Evolutionary conservation across 2,113 vertebrate species (phyloP).

Genomic region (Hystrix brachyura): DNA sequence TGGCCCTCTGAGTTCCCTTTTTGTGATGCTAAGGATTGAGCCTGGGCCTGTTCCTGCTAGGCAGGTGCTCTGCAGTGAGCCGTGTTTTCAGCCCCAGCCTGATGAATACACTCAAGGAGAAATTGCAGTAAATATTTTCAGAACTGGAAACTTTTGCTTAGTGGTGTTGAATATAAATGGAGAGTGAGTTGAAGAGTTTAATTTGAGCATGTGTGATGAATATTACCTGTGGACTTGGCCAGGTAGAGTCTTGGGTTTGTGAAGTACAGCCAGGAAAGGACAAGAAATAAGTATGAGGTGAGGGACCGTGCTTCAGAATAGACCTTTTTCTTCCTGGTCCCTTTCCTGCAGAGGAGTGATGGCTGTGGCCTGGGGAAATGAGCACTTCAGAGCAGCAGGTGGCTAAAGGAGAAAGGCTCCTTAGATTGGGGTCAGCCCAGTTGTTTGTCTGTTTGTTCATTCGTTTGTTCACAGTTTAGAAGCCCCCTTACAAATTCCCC

Average conservation of each 20-base stretch:
- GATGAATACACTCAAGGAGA: not conserved
- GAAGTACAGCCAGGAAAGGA: not conserved
- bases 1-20: no score
- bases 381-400: not conserved
- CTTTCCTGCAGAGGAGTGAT: constrained; percentile 4
- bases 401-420: not conserved
- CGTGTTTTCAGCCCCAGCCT: not conserved
- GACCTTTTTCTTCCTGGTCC: not conserved
- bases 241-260: not conserved
- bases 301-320: not conserved
- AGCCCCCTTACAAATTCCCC: constrained; percentile 42
- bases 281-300: not conserved
- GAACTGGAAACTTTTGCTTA: constrained; percentile 37
- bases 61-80: no score
- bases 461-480: constrained; percentile 38
- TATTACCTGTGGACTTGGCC: not conserved
- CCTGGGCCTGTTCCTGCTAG: not conserved
- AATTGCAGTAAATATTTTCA: constrained; percentile 60
- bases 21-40: not conserved
- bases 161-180: constrained; percentile 9
- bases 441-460: not conserved
- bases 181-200: constrained; percentile 35
- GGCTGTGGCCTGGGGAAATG: not conserved
- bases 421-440: not conserved
- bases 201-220: constrained; percentile 20